A percentile compares a stretch with the other conserved stretches of the same genome.
phyloP scores from a whole-genome alignment of 2,797 vertebrate genomes.

The Pantherophis vulpinus region DNA sequence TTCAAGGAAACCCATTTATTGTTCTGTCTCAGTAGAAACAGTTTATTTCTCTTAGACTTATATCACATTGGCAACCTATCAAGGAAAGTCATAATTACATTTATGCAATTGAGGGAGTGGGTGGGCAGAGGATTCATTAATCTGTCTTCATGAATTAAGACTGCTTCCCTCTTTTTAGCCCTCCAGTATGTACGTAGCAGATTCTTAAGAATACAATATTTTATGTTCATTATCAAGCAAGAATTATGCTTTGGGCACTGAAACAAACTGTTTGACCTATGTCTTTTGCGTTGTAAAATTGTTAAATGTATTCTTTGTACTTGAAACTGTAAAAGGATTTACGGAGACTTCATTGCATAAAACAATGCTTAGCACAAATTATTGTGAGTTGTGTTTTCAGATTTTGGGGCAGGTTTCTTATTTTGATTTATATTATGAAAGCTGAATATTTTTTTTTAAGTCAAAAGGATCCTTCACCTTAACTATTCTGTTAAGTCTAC shows the following conservation, averaged over 20 bases:
- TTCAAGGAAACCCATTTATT: conserved; percentile 73
- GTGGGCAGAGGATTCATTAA: conserved; percentile 59
- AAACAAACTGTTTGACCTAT: conserved; percentile 17
- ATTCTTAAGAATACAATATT: conserved; percentile 20
- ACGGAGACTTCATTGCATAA: conserved; percentile 43
- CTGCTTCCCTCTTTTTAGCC: conserved; percentile 13
- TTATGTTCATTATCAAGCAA: conserved; percentile 1
- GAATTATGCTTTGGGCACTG: conserved; percentile 21
- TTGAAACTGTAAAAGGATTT: conserved; percentile 55
- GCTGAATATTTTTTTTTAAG: conserved; percentile 29
- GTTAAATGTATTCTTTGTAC: conserved; percentile 22
- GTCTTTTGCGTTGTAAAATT: conserved; percentile 36
- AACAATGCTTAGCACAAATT: conserved; percentile 48
- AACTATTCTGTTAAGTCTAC: conserved; percentile 34
- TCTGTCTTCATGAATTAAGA: conserved; percentile 54
- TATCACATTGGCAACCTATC: conserved; percentile 70
- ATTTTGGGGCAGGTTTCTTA: conserved; percentile 54
- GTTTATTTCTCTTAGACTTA: conserved; percentile 69
- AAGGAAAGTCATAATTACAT: conserved; percentile 60
- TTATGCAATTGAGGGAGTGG: conserved; percentile 9
- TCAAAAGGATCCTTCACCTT: conserved; percentile 36
- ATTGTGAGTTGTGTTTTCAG: conserved; percentile 14
- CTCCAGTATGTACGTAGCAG: conserved; percentile 19
- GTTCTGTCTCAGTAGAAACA: conserved; percentile 65
- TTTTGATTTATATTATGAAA: conserved; percentile 64